Evolutionary conservation across 2,797 vertebrate genomes (phyloP).

Genomic region (Gymnoscopelus microlampas): DNA sequence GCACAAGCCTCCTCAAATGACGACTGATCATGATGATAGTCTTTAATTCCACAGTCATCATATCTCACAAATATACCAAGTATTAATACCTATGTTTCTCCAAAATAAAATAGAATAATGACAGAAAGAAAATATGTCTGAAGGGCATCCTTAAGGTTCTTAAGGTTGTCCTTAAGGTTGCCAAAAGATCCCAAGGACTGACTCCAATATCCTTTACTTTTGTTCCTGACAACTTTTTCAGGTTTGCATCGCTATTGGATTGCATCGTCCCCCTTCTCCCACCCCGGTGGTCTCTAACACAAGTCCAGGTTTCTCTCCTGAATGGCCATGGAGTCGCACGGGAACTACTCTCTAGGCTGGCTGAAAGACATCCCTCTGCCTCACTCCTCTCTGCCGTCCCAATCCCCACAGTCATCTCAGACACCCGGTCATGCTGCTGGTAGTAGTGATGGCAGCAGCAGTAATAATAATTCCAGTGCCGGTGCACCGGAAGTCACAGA

Average conservation of each 20-base stretch:
- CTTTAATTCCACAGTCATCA: too few species aligned
- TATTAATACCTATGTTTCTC: too few species aligned
- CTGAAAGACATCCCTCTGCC: constrained; percentile 62
- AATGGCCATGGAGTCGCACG: constrained; percentile 78
- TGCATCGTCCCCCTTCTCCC: constrained; percentile 30
- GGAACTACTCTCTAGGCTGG: constrained; percentile 79
- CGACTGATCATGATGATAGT: too few species aligned
- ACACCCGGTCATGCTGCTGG: constrained; percentile 38
- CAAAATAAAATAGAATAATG: too few species aligned
- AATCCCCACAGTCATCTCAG: constrained; percentile 47
- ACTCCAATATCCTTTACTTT: constrained; percentile 53
- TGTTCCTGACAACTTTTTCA: constrained; percentile 62
- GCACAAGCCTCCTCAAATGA: too few species aligned
- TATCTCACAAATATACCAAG: too few species aligned
- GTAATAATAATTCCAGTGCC: constrained; percentile 2
- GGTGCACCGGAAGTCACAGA: neutral
- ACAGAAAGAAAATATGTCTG: too few species aligned
- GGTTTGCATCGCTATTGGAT: constrained; percentile 62
- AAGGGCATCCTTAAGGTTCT: too few species aligned
- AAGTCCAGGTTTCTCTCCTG: constrained; percentile 77
- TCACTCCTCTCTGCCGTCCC: too few species aligned
- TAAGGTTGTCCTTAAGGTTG: too few species aligned
- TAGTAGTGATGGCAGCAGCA: constrained; percentile 20
- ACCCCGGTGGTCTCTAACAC: constrained; percentile 32
- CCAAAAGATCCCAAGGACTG: constrained; percentile 15